Base-by-base conservation (phyloP, 2,797 vertebrate genomes). In the Gephyroberyx darwinii region DNA sequence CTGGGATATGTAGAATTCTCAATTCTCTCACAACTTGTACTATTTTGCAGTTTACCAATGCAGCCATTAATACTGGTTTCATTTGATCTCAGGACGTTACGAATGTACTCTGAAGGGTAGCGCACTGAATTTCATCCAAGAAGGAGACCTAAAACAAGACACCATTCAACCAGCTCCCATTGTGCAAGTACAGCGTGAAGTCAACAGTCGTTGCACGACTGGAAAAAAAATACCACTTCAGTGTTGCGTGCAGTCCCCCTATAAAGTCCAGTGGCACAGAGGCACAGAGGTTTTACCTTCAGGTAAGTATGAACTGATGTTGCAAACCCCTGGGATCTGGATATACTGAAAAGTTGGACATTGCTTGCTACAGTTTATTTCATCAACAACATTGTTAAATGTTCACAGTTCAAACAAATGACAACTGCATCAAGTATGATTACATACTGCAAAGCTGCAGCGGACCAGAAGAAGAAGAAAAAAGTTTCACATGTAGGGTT, bases 211-310 rank as follows among this genome's bases (percentile, higher is more conserved):
- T 22, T 93, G 92, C 53, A 0, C 0, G 0, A 1, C 2, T 0
- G 39, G 9, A 41, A 0, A 0, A 0, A 50, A 33, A 0, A 0
- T n/a, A n/a, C n/a, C n/a, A 5, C 60, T 93, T 2, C 0, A 5
- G 0, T 94, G 92, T 60, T 94, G 93, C 53, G 92, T 86, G 16
- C 74, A 87, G 60, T 0, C 0, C 0, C 2, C 2, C 1, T 92
- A 80, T 57, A 4, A 0, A 0, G 59, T 91, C 3, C 16, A 17
- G 0, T 93, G 91, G 91, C 63, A 61, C 33, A 2, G 8, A 2
- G 20, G 0, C 0, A 0, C 1, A n/a, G 0, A 0, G 0, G 0
- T 0, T 12, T 62, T 74, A 65, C 0, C 0, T 0, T 50, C 55
- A 56, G 3, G 90, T 89, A 76, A 79, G 63, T 50, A 52, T 56